These are phyloP conservation scores for Oenanthe oenanthe DNA, from an alignment of 2,113 vertebrate genomes.

Conservation along the genomic window DNA sequence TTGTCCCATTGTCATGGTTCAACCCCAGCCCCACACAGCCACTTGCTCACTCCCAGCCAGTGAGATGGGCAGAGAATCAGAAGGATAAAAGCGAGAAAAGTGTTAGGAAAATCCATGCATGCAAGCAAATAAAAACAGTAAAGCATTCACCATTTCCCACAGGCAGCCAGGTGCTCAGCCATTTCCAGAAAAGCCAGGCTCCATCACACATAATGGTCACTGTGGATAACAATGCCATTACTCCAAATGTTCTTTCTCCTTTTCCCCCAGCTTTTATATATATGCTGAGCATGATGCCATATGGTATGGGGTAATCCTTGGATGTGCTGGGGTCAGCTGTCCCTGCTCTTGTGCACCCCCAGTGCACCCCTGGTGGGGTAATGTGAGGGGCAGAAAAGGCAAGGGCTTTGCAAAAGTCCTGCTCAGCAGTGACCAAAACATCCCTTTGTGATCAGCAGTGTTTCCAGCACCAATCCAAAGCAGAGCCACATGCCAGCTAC, in stretches of 20 bases:
- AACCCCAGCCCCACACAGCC: background rate
- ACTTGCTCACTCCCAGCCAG: background rate
- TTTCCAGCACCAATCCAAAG: background rate
- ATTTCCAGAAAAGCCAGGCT: background rate
- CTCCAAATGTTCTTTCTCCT: background rate
- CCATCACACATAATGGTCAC: background rate
- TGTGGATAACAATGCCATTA: background rate
- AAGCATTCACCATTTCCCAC: background rate
- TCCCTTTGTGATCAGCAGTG: background rate
- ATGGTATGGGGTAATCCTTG: background rate
- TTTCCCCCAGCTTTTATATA: background rate
- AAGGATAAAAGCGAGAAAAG: background rate
- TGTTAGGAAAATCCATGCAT: background rate
- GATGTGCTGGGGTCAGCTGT: background rate
- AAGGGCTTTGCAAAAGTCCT: background rate
- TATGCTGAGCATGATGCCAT: background rate
- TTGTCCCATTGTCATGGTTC: rapidly evolving
- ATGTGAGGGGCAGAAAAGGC: background rate
- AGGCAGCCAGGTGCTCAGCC: background rate
- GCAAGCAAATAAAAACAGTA: background rate
- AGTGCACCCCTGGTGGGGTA: background rate
- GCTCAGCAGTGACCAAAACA: background rate
- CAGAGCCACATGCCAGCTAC: background rate
- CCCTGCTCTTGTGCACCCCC: rapidly evolving
- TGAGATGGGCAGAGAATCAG: background rate